Conservation (phyloP, 2,113 vertebrate species). For the Montifringilla adamsi region DNA sequence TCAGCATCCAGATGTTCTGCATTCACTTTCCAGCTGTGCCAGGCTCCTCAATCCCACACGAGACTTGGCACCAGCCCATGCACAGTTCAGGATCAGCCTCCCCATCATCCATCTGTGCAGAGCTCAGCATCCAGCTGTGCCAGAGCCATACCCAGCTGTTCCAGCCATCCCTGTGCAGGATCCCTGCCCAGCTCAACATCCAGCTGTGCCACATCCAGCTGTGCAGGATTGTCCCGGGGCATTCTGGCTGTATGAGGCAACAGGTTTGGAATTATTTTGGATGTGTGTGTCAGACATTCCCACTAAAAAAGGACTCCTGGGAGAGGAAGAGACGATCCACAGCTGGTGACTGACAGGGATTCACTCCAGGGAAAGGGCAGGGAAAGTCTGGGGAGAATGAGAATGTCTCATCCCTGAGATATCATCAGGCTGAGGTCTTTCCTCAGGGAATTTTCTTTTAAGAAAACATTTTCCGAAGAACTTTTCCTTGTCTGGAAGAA, state of each 20-base stretch:
- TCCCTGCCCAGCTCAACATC: not conserved
- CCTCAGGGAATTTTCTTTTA: not conserved
- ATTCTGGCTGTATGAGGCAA: accelerated
- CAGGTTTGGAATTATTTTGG: not conserved
- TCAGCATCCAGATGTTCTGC: not conserved
- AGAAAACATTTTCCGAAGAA: not conserved
- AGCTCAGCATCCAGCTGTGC: not conserved
- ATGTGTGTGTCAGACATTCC: accelerated
- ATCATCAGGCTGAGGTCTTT: not conserved
- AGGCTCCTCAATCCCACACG: not conserved
- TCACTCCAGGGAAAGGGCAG: not conserved
- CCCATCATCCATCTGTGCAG: not conserved
- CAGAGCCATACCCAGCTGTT: too few relatives aligned
- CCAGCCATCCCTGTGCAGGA: not conserved
- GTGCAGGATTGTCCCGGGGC: not conserved
- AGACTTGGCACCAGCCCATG: accelerated
- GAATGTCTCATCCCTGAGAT: not conserved
- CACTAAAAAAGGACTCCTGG: not conserved
- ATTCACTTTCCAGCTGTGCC: not conserved
- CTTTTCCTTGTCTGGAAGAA: not conserved
- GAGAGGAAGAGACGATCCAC: not conserved
- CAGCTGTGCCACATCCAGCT: not conserved
- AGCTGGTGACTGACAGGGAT: not conserved
- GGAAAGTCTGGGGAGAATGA: not conserved
- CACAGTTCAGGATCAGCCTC: too few relatives aligned